Conservation (phyloP, 2,888 invertebrate genomes). For the Cantharis lateralis region DNA sequence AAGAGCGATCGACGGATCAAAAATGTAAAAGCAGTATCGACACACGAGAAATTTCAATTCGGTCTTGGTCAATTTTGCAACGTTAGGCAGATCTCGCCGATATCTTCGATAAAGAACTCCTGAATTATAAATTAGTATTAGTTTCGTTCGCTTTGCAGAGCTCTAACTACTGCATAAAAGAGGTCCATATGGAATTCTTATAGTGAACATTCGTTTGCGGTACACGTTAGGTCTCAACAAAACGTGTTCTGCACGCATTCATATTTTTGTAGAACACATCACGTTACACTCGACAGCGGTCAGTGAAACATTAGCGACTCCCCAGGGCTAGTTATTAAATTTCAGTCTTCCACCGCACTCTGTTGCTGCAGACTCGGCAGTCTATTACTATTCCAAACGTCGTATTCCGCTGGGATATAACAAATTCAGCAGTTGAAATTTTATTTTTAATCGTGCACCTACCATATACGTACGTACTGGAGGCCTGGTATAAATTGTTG, state of each 20-base stretch:
- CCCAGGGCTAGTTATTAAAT: constrained; percentile 31
- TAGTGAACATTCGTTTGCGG: constrained; percentile 18
- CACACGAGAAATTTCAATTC: background rate
- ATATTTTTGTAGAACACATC: constrained; percentile 29
- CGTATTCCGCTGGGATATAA: constrained; percentile 23
- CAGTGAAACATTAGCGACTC: constrained; percentile 32
- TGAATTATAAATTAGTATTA: constrained; percentile 15
- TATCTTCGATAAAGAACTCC: constrained; percentile 6
- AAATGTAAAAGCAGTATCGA: background rate
- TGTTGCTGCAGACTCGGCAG: constrained; percentile 30
- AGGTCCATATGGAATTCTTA: constrained; percentile 15
- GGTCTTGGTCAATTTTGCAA: background rate
- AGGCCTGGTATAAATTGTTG: background rate
- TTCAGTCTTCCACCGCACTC: constrained; percentile 28
- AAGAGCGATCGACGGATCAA: background rate
- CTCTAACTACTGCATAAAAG: constrained; percentile 21
- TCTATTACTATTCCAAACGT: constrained; percentile 32
- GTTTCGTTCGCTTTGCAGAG: constrained; percentile 1
- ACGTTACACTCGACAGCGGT: constrained; percentile 31
- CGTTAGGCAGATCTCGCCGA: background rate
- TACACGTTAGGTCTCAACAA: constrained; percentile 29
- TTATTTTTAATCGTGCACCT: constrained; percentile 27
- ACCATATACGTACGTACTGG: background rate
- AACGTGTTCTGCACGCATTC: constrained; percentile 30
- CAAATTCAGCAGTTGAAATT: constrained; percentile 27